phyloP scores from a whole-genome alignment of 2,113 vertebrate species.

The Raphicerus campestris region DNA sequence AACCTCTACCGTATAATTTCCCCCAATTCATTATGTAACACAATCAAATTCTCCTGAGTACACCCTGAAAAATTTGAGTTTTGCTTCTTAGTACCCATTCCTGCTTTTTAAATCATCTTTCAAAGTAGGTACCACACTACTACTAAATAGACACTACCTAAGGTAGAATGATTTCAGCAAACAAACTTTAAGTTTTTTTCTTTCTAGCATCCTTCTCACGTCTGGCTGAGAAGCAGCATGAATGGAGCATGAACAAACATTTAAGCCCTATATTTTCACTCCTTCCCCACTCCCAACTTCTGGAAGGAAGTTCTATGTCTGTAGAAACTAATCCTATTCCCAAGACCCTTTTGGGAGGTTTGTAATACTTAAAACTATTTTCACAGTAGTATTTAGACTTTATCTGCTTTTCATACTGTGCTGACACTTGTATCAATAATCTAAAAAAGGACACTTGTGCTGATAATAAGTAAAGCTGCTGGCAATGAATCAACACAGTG shows the following conservation, averaged over 20 bases:
- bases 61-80: not conserved
- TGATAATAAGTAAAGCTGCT: not conserved
- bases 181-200: not conserved
- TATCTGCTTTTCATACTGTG: not conserved
- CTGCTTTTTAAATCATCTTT: not conserved
- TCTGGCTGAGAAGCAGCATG: not conserved
- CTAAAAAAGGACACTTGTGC: not conserved
- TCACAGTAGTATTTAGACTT: not conserved
- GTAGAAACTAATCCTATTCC: not conserved
- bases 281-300: too few relatives aligned
- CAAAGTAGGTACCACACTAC: not conserved
- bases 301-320: not conserved
- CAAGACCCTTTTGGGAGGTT: not conserved
- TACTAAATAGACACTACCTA: not conserved
- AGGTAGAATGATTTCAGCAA: not conserved
- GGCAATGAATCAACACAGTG: not conserved
- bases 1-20: not conserved
- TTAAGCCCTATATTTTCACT: not conserved
- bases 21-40: not conserved
- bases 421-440: not conserved
- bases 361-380: not conserved
- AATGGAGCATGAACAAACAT: not conserved
- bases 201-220: not conserved
- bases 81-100: not conserved
- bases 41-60: not conserved